Conservation (phyloP, 2,888 invertebrate genomes). For the Agrochola circellaris region DNA sequence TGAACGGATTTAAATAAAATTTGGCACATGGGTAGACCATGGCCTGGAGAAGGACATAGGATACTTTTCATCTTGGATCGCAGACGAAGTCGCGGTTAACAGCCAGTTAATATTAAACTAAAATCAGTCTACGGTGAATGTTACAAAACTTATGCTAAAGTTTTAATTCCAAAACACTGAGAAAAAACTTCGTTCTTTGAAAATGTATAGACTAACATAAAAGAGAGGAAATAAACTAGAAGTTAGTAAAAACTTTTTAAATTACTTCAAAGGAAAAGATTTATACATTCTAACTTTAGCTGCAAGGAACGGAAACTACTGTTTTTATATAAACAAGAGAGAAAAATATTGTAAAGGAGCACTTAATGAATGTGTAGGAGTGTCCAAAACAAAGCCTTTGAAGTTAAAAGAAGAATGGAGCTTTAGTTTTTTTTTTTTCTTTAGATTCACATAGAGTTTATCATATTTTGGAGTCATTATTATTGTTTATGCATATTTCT, state of each 20-base stretch:
- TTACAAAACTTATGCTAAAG: not conserved
- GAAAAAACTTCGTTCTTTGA: slow-evolving; percentile 30
- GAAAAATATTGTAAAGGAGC: slow-evolving; percentile 22
- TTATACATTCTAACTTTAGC: slow-evolving; percentile 49
- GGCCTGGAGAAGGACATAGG: no score
- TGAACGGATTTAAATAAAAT: no score
- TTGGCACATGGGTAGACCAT: no score
- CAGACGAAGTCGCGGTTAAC: no score
- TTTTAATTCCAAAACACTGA: slow-evolving; percentile 5
- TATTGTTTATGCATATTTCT: not conserved
- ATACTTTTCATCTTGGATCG: no score
- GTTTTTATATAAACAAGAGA: slow-evolving; percentile 30
- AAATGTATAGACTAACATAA: slow-evolving; percentile 34
- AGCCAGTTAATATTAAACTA: slow-evolving; percentile 8
- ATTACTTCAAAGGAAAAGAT: slow-evolving; percentile 55
- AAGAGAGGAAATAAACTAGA: slow-evolving; percentile 58
- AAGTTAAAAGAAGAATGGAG: slow-evolving; percentile 12
- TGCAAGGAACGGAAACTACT: slow-evolving; percentile 35
- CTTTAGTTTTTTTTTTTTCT: slow-evolving; percentile 8
- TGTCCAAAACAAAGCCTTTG: slow-evolving; percentile 36
- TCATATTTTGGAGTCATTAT: not conserved
- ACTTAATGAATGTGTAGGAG: slow-evolving; percentile 29
- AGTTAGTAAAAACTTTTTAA: slow-evolving; percentile 51
- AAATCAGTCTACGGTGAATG: not conserved
- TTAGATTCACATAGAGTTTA: not conserved